These are phyloP conservation scores for Mormyrops attenuatus DNA, from an alignment of 2,797 vertebrate genomes.

Conservation along the genomic window DNA sequence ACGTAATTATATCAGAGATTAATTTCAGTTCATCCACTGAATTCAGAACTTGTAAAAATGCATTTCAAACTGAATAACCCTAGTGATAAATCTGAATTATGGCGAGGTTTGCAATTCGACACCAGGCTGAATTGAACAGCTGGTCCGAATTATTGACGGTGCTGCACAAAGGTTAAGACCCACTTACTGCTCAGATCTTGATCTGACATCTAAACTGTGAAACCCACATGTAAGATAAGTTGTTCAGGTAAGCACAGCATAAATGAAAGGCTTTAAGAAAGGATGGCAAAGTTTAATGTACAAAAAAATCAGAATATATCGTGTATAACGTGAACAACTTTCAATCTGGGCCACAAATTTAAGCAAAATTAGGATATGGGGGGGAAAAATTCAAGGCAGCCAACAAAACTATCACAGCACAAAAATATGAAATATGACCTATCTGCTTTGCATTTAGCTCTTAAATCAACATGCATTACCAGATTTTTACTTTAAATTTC, in stretches of 20 bases:
- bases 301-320: neutral
- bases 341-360: neutral
- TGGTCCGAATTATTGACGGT: neutral
- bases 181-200: neutral
- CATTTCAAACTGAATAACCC: neutral
- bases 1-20: neutral
- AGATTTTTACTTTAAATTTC: neutral
- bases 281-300: neutral
- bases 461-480: neutral
- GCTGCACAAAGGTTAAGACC: neutral
- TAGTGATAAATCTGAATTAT: neutral
- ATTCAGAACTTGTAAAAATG: neutral
- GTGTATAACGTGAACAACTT: neutral
- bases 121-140: neutral
- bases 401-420: neutral
- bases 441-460: neutral
- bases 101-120: neutral
- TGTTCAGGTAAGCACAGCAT: neutral
- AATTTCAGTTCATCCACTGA: neutral
- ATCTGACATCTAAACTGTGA: neutral
- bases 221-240: neutral
- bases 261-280: neutral
- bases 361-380: neutral
- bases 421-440: neutral
- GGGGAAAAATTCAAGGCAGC: neutral